Conservation (phyloP, 2,888 invertebrate species). For the Stenoptilia bipunctidactyla region DNA sequence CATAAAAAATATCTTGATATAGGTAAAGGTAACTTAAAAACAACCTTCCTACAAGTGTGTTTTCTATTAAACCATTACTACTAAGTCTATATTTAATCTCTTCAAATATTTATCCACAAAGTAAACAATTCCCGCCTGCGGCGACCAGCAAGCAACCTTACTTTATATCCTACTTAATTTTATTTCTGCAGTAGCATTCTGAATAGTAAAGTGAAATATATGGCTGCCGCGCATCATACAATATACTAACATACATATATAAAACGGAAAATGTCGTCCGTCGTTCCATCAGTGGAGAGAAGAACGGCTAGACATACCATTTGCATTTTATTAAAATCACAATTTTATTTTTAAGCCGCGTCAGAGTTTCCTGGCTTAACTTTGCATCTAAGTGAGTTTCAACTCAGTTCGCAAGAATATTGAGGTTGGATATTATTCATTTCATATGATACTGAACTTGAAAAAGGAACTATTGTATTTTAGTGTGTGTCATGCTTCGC, state of each 20-base stretch:
- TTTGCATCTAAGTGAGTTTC: neutral
- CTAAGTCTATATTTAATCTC: too few species aligned
- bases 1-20: too few species aligned
- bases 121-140: too few species aligned
- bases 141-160: too few species aligned
- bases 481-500: too few species aligned
- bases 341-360: conserved; percentile 48
- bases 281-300: conserved; percentile 24
- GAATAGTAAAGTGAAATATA: neutral
- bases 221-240: neutral
- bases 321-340: conserved; percentile 67
- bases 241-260: neutral
- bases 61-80: too few species aligned
- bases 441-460: too few species aligned
- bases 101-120: too few species aligned
- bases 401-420: neutral
- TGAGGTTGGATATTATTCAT: neutral
- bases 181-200: neutral
- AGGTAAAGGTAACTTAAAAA: too few species aligned
- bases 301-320: conserved; percentile 36
- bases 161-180: too few species aligned
- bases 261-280: conserved; percentile 13
- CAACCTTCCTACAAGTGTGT: too few species aligned
- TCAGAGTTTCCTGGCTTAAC: conserved; percentile 13
- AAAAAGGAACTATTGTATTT: too few species aligned